Conservation (phyloP, 2,888 invertebrate genomes). For the Nephrotoma appendiculata region DNA sequence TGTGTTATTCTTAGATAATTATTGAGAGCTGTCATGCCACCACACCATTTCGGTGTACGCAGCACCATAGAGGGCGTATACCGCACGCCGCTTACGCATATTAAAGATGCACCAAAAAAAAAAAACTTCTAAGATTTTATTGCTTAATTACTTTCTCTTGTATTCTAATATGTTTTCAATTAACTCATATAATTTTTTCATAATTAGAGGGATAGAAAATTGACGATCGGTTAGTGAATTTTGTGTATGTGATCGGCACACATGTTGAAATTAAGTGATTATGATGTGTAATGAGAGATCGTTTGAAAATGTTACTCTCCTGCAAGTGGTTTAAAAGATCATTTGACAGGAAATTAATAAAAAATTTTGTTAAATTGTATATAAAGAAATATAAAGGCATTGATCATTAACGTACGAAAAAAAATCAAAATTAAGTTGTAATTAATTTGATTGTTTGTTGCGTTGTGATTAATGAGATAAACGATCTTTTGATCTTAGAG, state of each 20-base stretch:
- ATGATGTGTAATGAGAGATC: neutral
- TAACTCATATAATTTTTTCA: neutral
- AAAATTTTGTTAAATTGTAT: neutral
- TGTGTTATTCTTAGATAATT: neutral
- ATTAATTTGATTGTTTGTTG: neutral
- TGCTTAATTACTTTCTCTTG: neutral
- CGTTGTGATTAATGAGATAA: neutral
- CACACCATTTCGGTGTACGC: neutral
- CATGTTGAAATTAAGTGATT: neutral
- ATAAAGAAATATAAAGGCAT: neutral
- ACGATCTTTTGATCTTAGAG: neutral
- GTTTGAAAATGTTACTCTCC: neutral
- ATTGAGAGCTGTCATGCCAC: neutral
- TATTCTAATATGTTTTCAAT: neutral
- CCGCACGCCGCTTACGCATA: neutral
- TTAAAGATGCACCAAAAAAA: neutral
- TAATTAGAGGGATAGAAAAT: neutral
- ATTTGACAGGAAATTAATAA: neutral
- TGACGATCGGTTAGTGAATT: neutral
- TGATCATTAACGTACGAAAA: neutral
- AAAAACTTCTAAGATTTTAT: neutral
- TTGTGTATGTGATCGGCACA: neutral
- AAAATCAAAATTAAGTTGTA: neutral
- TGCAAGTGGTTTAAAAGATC: neutral
- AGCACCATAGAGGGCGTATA: neutral